Conservation (phyloP, 2,113 vertebrate species). For the Verasper variegatus region DNA sequence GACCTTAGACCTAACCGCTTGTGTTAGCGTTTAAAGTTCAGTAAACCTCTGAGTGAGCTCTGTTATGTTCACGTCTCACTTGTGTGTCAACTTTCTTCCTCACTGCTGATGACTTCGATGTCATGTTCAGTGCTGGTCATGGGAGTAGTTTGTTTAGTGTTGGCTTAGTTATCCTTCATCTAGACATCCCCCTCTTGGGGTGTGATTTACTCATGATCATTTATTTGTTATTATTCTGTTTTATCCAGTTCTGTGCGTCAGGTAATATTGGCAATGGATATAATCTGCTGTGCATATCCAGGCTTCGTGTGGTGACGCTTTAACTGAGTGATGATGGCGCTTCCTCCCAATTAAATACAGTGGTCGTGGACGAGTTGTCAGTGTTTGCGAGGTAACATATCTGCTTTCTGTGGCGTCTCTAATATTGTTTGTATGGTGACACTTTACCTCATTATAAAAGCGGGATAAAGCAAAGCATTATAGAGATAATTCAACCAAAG, state of each 20-base stretch:
- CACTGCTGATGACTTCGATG: slow-evolving; percentile 3
- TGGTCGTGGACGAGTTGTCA: neutral
- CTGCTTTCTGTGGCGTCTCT: neutral
- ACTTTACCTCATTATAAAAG: neutral
- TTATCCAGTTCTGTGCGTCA: slow-evolving; percentile 9
- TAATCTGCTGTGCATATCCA: slow-evolving; percentile 15
- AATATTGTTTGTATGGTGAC: slow-evolving; percentile 10
- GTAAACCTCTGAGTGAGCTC: slow-evolving; percentile 42
- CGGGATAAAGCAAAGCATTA: slow-evolving; percentile 23
- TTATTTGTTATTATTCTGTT: slow-evolving; percentile 12
- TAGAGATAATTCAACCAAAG: slow-evolving; percentile 22
- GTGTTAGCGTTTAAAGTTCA: neutral
- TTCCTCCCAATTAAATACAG: neutral
- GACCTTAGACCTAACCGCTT: no score
- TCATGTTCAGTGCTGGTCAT: neutral
- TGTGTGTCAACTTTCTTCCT: neutral
- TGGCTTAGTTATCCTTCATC: slow-evolving; percentile 26
- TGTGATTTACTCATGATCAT: neutral
- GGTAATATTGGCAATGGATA: slow-evolving; percentile 12
- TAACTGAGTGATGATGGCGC: neutral
- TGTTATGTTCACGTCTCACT: slow-evolving; percentile 40
- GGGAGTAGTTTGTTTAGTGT: slow-evolving; percentile 37
- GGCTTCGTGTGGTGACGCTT: slow-evolving; percentile 5
- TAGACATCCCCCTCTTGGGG: slow-evolving; percentile 1
- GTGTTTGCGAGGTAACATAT: slow-evolving; percentile 15